Base-by-base conservation (phyloP, 2,113 vertebrate species). In the Gallinago paraguaiae region DNA sequence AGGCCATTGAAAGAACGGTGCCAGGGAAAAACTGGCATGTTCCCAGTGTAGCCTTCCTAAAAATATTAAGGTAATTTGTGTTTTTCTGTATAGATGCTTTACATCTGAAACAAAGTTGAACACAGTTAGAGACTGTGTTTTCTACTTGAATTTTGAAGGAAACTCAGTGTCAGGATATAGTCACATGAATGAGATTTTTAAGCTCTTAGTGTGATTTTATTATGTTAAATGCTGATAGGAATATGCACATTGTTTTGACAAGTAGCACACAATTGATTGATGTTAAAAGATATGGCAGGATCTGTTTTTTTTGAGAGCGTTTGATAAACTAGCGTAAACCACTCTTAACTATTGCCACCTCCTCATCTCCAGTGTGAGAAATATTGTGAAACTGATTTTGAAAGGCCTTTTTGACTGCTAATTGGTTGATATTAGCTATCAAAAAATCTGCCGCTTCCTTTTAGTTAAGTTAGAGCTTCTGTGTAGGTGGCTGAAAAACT, bases 401-500 rank as follows among this genome's bases (percentile, higher is more conserved):
- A 86, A 61, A 80, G 50, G 50, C 78, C 56, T 83, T 90, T 83
- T 86, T 69, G 82, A 17, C 86, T 23, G 11, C 72, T 92, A 88
- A 77, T 88, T 93, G 92, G 43, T 81, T 95, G 88, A 93, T 90
- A 56, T 3, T 43, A 74, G 68, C 69, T 60, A 82, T 86, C 68
- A 82, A 51, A 86, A 83, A 92, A 17, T 75, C 78, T 67, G 63
- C 60, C 5, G 27, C 83, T 95, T 93, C n/a, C 82, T 74, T 88
- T 63, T 23, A 59, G 79, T 53, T 93, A 67, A 37, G 56, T 92
- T 10, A 4, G 41, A 90, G 92, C 79, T 76, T 68, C 72, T 39
- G 56, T 54, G 81, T 92, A 84, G 89, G 89, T 60, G 80, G 88
- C 6, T 81, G 86, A 87, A 71, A 48, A 48, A 10, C 50, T 23